Conservation (phyloP, 2,113 vertebrate species). For the Leucopternis melanops region DNA sequence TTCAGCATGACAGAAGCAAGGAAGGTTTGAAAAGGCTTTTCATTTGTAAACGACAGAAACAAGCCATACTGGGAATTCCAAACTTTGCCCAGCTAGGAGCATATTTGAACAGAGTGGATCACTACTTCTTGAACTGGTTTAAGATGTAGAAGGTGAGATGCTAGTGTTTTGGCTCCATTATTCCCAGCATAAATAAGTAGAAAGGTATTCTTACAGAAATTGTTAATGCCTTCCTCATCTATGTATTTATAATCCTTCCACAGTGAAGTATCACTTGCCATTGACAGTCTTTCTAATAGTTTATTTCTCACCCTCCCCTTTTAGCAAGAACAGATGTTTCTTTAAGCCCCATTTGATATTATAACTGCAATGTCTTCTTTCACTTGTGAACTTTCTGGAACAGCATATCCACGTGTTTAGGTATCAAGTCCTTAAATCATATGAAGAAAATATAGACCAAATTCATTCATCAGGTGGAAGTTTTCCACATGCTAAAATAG, state of each 20-base stretch:
- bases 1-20: neutral
- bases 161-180: neutral
- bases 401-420: neutral
- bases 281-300: neutral
- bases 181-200: neutral
- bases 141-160: neutral
- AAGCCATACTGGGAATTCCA: neutral
- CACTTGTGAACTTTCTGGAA: neutral
- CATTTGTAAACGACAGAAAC: slow-evolving; percentile 6
- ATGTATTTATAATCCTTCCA: neutral
- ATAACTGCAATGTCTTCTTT: neutral
- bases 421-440: neutral
- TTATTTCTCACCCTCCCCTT: neutral
- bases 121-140: neutral
- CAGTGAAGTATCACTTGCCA: neutral
- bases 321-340: neutral
- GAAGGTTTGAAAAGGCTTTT: slow-evolving; percentile 11
- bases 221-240: neutral
- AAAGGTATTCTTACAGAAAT: neutral
- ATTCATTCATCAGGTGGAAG: neutral
- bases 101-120: neutral
- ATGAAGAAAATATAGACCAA: neutral
- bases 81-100: neutral
- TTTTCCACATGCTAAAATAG: neutral
- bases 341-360: neutral